These are phyloP conservation scores for Coregonus clupeaformis DNA, from an alignment of 2,113 vertebrate genomes.

Conservation along the genomic window DNA sequence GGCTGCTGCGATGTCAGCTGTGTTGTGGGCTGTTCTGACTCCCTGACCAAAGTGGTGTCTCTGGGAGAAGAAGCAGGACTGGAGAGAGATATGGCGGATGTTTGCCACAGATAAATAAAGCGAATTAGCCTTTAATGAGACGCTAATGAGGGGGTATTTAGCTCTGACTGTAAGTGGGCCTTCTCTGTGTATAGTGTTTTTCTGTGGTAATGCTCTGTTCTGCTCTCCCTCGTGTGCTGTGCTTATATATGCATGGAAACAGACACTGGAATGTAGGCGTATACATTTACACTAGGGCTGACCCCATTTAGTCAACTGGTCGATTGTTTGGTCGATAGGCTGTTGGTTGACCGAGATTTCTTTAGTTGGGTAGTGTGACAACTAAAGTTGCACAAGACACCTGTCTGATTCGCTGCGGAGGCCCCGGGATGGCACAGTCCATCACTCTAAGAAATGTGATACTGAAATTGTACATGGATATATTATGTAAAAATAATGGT, in stretches of 20 bases:
- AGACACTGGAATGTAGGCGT: not conserved
- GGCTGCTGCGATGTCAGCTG: not conserved
- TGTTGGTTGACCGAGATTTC: too few species aligned
- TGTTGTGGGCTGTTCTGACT: not conserved
- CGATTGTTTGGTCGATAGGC: too few species aligned
- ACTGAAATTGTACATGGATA: too few species aligned
- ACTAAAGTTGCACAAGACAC: too few species aligned
- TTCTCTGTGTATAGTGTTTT: slow-evolving; percentile 40
- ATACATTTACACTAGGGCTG: not conserved
- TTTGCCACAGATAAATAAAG: slow-evolving; percentile 37
- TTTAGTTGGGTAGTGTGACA: too few species aligned
- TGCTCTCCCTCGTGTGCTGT: slow-evolving; percentile 12
- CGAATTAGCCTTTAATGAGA: slow-evolving; percentile 55
- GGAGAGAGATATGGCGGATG: slow-evolving; percentile 12
- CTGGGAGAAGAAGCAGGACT: not conserved
- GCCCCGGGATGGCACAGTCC: too few species aligned
- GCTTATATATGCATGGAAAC: not conserved
- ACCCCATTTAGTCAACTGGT: too few species aligned
- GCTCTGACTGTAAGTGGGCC: slow-evolving; percentile 48
- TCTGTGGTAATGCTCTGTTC: slow-evolving; percentile 1
- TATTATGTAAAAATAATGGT: too few species aligned
- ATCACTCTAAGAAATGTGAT: too few species aligned
- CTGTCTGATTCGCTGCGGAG: too few species aligned
- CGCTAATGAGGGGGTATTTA: slow-evolving; percentile 50
- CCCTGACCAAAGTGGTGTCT: slow-evolving; percentile 2